Evolutionary conservation across 1,140 invertebrate species (phyloP), one percentile per base, ranked within the genome.

Genomic region (Gryllus bimaculatus): DNA sequence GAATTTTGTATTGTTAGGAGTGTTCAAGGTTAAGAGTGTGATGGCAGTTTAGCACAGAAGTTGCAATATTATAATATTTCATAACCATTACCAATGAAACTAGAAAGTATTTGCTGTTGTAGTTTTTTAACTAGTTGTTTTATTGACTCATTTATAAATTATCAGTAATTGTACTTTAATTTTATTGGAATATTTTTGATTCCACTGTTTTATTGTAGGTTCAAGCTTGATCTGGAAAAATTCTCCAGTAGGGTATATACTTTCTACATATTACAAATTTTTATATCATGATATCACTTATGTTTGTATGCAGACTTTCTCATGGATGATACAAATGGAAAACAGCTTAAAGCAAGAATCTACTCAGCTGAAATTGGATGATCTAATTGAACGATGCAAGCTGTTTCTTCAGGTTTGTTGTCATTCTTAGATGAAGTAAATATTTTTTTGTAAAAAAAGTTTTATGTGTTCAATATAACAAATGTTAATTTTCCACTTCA

Each of bases 241-340:
- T 8, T 13, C 15, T 39, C 26, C 26, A 39, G 26, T 39, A 39
- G 26, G 26, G 26, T 5, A 39, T 39, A 39, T 39, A 39, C 77
- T 18, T 47, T 15, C 12, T 66, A 78, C 18, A 78, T 78, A 73
- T 47, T 26, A 4, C 39, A 75, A 39, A 39, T 39, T 39, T 1
- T 39, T 39, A 39, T 39, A 39, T 39, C 26, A 39, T 39, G 26
- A 39, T 39, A 39, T 39, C 26, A 39, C 26, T 39, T 39, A 39
- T 39, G 26, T 18, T 74, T 78, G n/a, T 81, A 83, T 83, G 78
- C 79, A 87, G 86, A 83, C 83, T 76, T 85, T 82, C 81, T 83
- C 85, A n/a, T 93, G 92, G 92, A 88, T 91, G 82, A 85, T 92
- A 39, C 87, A 90, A 77, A 87, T 93, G 82, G 90, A 90, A 80